These are phyloP conservation scores for Tribolium castaneum DNA, from an alignment of 1,140 invertebrate species.

Conservation along the genomic window DNA sequence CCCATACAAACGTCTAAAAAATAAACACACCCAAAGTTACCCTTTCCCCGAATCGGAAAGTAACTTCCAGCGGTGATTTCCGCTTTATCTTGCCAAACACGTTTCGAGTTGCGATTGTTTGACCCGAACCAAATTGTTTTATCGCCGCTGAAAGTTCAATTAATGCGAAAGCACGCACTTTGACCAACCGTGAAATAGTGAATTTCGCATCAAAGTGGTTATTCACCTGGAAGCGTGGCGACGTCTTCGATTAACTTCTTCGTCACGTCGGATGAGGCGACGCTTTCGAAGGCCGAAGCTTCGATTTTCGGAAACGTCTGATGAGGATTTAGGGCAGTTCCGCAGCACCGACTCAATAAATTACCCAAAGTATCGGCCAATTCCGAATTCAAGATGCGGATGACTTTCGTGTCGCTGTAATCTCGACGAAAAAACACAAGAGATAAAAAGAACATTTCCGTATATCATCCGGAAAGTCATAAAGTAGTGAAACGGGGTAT, in stretches of 20 bases:
- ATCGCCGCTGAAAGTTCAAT: background rate
- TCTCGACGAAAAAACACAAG: conserved; percentile 70
- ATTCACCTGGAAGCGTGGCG: conserved; percentile 69
- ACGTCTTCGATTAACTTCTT: conserved; percentile 69
- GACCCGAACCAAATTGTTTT: background rate
- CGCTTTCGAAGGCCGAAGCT: conserved; percentile 63
- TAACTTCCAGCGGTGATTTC: background rate
- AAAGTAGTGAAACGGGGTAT: conserved; percentile 7
- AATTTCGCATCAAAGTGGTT: conserved; percentile 30
- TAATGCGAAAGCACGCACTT: background rate
- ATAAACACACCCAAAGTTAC: conserved; percentile 26
- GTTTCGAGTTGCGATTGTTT: conserved; percentile 14
- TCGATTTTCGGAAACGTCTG: conserved; percentile 77
- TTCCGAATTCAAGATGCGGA: conserved; percentile 87
- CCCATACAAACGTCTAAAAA: conserved; percentile 68
- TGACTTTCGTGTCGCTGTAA: conserved; percentile 83
- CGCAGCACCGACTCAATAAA: conserved; percentile 84
- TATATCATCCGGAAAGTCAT: conserved; percentile 34
- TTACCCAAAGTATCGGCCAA: conserved; percentile 95
- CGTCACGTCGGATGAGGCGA: conserved; percentile 66
- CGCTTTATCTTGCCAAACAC: background rate
- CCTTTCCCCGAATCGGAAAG: background rate
- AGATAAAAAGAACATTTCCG: conserved; percentile 17
- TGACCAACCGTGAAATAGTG: background rate
- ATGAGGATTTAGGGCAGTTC: conserved; percentile 80